A percentile compares a stretch with the other conserved stretches of the same genome.
phyloP scores from a whole-genome alignment of 2,113 vertebrate genomes.

The Vulpes ferrilata region DNA sequence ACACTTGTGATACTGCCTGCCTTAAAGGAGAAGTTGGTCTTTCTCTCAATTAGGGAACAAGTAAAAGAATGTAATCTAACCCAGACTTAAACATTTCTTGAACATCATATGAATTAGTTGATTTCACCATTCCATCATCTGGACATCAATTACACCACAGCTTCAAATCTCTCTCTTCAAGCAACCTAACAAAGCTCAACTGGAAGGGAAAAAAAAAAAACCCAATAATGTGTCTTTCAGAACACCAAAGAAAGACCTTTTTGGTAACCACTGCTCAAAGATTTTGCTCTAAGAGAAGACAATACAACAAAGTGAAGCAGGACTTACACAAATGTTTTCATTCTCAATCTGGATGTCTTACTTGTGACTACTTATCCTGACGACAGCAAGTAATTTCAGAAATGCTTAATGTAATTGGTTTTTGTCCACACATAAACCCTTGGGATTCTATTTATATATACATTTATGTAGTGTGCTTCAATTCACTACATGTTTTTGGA shows the following conservation, averaged over 20 bases:
- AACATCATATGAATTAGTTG: conserved; percentile 25
- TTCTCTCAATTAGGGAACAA: conserved; percentile 42
- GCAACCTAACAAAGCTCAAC: conserved; percentile 60
- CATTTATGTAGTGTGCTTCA: conserved; percentile 57
- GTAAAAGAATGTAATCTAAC: conserved; percentile 54
- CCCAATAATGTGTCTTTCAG: conserved; percentile 42
- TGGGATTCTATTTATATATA: conserved; percentile 43
- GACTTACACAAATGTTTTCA: conserved; percentile 39
- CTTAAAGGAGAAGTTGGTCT: conserved; percentile 37
- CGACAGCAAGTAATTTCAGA: conserved; percentile 67
- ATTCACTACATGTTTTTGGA: conserved; percentile 51
- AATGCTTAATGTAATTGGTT: conserved; percentile 16
- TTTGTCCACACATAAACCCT: conserved; percentile 52
- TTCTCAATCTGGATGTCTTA: conserved; percentile 50
- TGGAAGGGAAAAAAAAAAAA: conserved; percentile 25
- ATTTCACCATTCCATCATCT: not conserved
- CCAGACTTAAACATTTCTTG: conserved; percentile 49
- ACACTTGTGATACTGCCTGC: conserved; percentile 14
- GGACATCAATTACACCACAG: not conserved
- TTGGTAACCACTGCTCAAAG: conserved; percentile 37
- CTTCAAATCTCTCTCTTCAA: conserved; percentile 47
- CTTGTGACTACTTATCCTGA: conserved; percentile 58
- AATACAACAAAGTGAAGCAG: conserved; percentile 40
- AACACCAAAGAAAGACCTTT: conserved; percentile 60
- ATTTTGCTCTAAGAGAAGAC: conserved; percentile 64